Percentiles rank a stretch among this genome's conserved stretches.
Evolutionary conservation across 2,113 vertebrate genomes (phyloP).

Genomic region (Lipotes vexillifer): DNA sequence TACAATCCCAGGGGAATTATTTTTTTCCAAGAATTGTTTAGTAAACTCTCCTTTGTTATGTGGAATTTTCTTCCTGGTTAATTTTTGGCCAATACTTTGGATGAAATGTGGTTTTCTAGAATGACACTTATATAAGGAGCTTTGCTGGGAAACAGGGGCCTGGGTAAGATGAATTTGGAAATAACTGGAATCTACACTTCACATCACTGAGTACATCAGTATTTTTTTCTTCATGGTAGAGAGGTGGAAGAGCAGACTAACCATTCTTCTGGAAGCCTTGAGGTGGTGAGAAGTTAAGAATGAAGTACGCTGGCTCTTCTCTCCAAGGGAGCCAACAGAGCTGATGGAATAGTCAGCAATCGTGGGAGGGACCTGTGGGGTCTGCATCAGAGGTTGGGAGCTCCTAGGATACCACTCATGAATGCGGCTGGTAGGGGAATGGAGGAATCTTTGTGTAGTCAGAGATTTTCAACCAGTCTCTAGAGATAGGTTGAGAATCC

Average conservation of each 20-base stretch:
- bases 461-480: background rate
- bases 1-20: background rate
- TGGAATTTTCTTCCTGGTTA: slow-evolving; percentile 10
- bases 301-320: background rate
- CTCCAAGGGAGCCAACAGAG: background rate
- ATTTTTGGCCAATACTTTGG: background rate
- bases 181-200: background rate
- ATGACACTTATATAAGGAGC: background rate
- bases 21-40: background rate
- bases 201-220: background rate
- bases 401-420: background rate
- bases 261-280: background rate
- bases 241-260: background rate
- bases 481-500: background rate
- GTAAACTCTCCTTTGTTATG: background rate
- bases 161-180: background rate
- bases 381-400: background rate
- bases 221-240: background rate
- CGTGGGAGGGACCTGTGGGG: background rate
- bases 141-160: background rate
- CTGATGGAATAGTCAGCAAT: background rate
- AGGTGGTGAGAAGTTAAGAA: background rate
- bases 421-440: background rate
- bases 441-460: background rate
- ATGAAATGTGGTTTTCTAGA: slow-evolving; percentile 14